Conservation (phyloP, 2,113 vertebrate genomes). For the Amphiprion ocellaris region DNA sequence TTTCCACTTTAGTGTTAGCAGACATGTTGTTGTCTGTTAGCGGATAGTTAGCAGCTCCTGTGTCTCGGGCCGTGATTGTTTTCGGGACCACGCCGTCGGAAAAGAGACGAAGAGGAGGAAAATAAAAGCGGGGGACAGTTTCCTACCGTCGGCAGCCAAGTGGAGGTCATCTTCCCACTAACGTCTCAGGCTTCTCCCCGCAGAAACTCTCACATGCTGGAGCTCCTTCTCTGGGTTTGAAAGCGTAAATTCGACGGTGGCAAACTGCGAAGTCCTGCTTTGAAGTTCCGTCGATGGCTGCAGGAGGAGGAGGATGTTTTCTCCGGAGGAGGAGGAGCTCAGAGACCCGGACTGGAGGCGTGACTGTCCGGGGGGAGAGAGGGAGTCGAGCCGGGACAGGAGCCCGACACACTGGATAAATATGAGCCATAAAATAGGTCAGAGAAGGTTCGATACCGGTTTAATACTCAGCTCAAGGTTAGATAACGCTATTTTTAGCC, state of each 20-base stretch:
- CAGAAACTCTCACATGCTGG: slow-evolving; percentile 26
- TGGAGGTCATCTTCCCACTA: slow-evolving; percentile 38
- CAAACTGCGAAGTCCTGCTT: not conserved
- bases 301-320: slow-evolving; percentile 27
- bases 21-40: not conserved
- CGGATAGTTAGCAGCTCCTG: accelerated
- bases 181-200: slow-evolving; percentile 2
- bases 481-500: no score
- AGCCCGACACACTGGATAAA: no score
- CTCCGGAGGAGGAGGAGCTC: slow-evolving; percentile 57
- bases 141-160: slow-evolving; percentile 62
- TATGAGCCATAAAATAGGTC: no score
- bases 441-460: no score
- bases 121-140: not conserved
- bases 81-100: slow-evolving; percentile 23
- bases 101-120: not conserved
- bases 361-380: not conserved
- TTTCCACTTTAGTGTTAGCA: accelerated
- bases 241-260: not conserved
- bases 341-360: slow-evolving; percentile 5
- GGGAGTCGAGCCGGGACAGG: not conserved
- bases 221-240: not conserved
- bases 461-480: no score
- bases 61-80: slow-evolving; percentile 46
- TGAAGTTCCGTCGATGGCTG: slow-evolving; percentile 50